A percentile compares a stretch with the other conserved stretches of the same genome.
These are phyloP conservation scores for Eugnorisma glareosa DNA, from an alignment of 2,888 invertebrate genomes.

Conservation along the genomic window DNA sequence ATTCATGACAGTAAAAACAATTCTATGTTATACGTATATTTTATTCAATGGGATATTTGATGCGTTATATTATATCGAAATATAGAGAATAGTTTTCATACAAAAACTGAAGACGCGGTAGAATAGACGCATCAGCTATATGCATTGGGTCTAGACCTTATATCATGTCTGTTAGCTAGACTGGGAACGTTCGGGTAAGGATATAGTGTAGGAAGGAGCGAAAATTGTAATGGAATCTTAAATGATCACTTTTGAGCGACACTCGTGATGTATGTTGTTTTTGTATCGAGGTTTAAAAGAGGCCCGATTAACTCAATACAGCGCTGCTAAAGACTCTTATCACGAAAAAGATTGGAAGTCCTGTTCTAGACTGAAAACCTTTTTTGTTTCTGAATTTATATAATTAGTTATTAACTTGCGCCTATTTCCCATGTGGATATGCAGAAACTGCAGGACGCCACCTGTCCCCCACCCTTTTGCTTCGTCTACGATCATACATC, in stretches of 20 bases:
- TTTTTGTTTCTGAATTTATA: no score
- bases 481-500: no score
- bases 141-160: conserved; percentile 59
- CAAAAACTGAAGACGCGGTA: conserved; percentile 4
- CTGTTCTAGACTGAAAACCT: neutral
- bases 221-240: neutral
- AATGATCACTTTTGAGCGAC: neutral
- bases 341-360: no score
- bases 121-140: conserved; percentile 48
- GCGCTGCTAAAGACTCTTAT: no score
- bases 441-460: no score
- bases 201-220: conserved; percentile 22
- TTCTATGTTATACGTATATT: conserved; percentile 32
- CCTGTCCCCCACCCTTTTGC: no score
- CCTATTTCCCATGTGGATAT: no score
- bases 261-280: neutral
- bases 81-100: conserved; percentile 23
- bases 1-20: conserved; percentile 58
- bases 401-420: no score
- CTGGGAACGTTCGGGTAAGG: conserved; percentile 5
- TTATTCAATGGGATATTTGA: conserved; percentile 44
- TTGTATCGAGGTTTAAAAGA: neutral
- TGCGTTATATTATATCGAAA: conserved; percentile 11
- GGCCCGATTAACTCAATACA: neutral
- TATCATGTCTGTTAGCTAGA: conserved; percentile 55